A percentile compares a stretch with the other conserved stretches of the same genome.
These are phyloP conservation scores for Leucophenga maculata DNA, from an alignment of 2,888 invertebrate genomes.

Conservation along the genomic window DNA sequence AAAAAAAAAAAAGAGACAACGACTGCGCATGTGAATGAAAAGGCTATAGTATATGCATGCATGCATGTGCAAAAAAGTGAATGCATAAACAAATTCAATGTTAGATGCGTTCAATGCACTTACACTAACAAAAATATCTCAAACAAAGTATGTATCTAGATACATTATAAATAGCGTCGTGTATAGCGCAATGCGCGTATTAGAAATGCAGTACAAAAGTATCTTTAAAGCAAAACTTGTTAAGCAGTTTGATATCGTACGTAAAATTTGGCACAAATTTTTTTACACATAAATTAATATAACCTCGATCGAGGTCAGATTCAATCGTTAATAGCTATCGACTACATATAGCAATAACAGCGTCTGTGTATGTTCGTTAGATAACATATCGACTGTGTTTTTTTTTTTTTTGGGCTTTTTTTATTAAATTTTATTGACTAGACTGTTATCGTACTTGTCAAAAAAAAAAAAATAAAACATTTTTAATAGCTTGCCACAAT, in stretches of 20 bases:
- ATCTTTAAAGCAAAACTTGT: not conserved
- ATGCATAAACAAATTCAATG: slow-evolving; percentile 49
- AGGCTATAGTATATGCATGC: slow-evolving; percentile 26
- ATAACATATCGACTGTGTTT: not conserved
- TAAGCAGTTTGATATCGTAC: not conserved
- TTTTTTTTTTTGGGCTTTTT: not conserved
- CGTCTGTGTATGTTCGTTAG: too few relatives aligned
- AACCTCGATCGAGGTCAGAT: slow-evolving; percentile 14
- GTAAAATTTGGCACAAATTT: not conserved
- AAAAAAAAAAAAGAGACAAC: too few relatives aligned
- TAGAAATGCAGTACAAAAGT: not conserved
- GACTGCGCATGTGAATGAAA: too few relatives aligned
- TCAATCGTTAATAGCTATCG: not conserved
- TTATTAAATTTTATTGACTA: too few relatives aligned
- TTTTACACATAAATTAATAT: not conserved
- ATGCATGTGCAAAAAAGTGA: slow-evolving; percentile 29
- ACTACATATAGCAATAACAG: too few relatives aligned
- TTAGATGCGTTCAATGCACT: slow-evolving; percentile 53
- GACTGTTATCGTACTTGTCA: too few relatives aligned
- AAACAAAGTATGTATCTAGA: slow-evolving; percentile 29
- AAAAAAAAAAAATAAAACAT: too few relatives aligned
- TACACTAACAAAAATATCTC: slow-evolving; percentile 45
- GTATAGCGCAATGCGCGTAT: not conserved
- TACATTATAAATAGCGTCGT: slow-evolving; percentile 29
- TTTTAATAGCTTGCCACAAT: too few relatives aligned